A percentile compares a stretch with the other conserved stretches of the same genome.
Evolutionary conservation across 2,888 invertebrate genomes (phyloP).

Genomic region (Mythimna ferrago): DNA sequence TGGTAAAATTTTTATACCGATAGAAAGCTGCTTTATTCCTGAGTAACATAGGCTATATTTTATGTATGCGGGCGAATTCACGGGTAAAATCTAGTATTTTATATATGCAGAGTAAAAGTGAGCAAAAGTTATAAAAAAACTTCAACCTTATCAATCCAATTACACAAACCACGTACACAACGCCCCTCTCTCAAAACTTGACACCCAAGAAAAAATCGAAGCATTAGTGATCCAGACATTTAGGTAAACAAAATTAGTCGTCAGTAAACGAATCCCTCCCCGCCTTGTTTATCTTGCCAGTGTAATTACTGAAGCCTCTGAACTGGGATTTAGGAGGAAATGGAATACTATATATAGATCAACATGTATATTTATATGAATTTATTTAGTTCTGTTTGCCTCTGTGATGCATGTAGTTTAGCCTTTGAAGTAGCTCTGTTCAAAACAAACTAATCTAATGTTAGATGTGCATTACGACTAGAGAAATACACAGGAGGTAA

Average conservation of each 20-base stretch:
- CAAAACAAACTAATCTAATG: neutral
- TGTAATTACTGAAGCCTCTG: conserved; percentile 70
- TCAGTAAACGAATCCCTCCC: conserved; percentile 75
- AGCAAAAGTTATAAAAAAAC: no score
- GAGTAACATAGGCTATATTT: no score
- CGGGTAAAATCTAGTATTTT: no score
- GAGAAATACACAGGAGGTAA: neutral
- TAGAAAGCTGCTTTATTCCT: no score
- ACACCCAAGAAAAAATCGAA: conserved; percentile 68
- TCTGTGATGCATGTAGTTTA: conserved; percentile 13
- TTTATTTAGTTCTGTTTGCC: conserved; percentile 21
- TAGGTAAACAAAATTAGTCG: conserved; percentile 80
- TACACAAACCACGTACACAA: neutral
- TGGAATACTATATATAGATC: conserved; percentile 32
- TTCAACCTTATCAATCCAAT: neutral
- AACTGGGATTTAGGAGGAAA: conserved; percentile 56
- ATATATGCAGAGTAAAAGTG: no score
- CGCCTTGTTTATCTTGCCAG: conserved; percentile 72
- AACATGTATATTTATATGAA: conserved; percentile 4
- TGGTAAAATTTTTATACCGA: no score
- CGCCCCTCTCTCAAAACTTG: conserved; percentile 41
- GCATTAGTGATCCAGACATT: conserved; percentile 76
- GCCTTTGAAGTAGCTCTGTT: conserved; percentile 1
- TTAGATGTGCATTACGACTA: neutral
- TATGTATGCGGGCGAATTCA: no score